These are phyloP conservation scores for Celastrina argiolus DNA, from an alignment of 2,888 invertebrate species.

Conservation along the genomic window DNA sequence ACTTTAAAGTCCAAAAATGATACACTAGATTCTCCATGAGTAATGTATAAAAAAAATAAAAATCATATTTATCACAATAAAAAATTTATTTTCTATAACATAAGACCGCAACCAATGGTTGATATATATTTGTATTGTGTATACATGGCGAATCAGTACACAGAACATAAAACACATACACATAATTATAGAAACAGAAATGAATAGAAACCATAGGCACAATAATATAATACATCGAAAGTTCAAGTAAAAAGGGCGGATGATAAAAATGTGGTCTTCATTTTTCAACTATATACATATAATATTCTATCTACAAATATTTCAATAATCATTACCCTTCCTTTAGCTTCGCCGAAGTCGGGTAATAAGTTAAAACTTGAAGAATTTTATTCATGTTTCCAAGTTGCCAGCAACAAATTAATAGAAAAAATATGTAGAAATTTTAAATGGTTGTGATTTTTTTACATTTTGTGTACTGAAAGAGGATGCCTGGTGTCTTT, in stretches of 20 bases:
- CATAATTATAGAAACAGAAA: too few relatives aligned
- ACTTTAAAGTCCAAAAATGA: too few relatives aligned
- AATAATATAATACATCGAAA: background rate
- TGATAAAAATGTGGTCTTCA: too few relatives aligned
- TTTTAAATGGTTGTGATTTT: background rate
- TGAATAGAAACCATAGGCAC: too few relatives aligned
- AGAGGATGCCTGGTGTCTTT: slow-evolving; percentile 1
- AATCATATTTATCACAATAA: slow-evolving; percentile 64
- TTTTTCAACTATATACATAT: too few relatives aligned
- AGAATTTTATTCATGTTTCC: too few relatives aligned
- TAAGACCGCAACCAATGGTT: slow-evolving; percentile 64
- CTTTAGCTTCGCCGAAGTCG: too few relatives aligned
- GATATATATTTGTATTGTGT: slow-evolving; percentile 55
- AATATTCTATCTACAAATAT: too few relatives aligned
- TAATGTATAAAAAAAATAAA: slow-evolving; percentile 40
- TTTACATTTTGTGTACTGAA: slow-evolving; percentile 12
- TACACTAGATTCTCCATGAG: too few relatives aligned
- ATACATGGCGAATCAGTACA: slow-evolving; percentile 42
- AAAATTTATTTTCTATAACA: slow-evolving; percentile 76
- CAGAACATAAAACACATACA: slow-evolving; percentile 30
- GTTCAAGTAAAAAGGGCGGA: slow-evolving; percentile 22
- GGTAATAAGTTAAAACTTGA: too few relatives aligned
- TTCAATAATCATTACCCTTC: too few relatives aligned
- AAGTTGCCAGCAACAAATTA: background rate
- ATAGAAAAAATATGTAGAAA: background rate